A percentile compares a stretch with the other conserved stretches of the same genome.
Evolutionary conservation across 2,888 invertebrate species (phyloP).

Genomic region (Myopa testacea): DNA sequence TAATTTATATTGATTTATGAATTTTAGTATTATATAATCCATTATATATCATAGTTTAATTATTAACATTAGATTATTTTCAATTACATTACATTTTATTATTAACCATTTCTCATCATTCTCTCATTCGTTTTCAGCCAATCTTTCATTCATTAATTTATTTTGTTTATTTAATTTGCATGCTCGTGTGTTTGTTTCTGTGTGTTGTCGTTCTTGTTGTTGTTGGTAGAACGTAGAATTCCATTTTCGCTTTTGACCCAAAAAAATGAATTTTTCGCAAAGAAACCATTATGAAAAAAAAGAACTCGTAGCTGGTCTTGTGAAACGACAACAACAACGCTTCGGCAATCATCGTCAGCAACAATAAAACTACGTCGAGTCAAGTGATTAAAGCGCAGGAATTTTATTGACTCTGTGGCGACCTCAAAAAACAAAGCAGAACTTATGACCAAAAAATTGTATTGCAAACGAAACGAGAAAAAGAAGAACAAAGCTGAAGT

Average conservation of each 20-base stretch:
- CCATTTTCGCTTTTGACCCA: slow-evolving; percentile 32
- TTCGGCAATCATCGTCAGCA: too few relatives aligned
- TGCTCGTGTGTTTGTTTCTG: too few relatives aligned
- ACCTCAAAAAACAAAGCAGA: slow-evolving; percentile 24
- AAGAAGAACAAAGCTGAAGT: not conserved
- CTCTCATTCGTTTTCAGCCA: too few relatives aligned
- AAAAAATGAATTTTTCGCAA: not conserved
- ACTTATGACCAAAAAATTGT: slow-evolving; percentile 7
- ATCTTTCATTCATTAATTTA: too few relatives aligned
- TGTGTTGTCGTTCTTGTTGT: too few relatives aligned
- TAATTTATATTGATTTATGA: too few relatives aligned
- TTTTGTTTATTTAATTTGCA: too few relatives aligned
- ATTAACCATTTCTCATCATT: too few relatives aligned
- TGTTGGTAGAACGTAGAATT: not conserved
- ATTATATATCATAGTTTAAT: too few relatives aligned
- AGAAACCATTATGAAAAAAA: not conserved
- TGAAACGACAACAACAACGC: not conserved
- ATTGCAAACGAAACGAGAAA: not conserved
- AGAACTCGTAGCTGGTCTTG: not conserved
- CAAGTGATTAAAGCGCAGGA: slow-evolving; percentile 21
- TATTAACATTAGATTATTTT: too few relatives aligned
- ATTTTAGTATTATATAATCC: too few relatives aligned
- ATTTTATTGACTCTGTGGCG: slow-evolving; percentile 7
- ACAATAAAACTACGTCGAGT: slow-evolving; percentile 2
- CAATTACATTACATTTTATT: too few relatives aligned